phyloP scores from a whole-genome alignment of 2,888 invertebrate genomes.

The Himalopsyche kuldschensis region DNA sequence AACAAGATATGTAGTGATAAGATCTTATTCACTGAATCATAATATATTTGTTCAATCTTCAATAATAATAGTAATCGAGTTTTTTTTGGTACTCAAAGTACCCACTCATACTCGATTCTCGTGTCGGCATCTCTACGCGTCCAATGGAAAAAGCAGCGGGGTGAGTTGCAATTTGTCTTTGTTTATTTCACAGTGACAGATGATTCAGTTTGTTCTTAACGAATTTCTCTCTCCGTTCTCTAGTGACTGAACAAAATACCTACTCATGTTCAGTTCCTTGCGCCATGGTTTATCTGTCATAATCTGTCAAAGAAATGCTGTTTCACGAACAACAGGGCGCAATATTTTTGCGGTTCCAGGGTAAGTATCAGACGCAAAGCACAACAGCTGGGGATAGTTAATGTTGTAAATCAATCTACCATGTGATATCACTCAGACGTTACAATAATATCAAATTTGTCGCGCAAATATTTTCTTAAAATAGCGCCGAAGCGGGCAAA shows the following conservation, averaged over 20 bases:
- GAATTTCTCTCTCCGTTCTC: constrained; percentile 26
- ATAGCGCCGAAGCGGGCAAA: too few relatives aligned
- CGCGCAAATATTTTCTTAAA: too few relatives aligned
- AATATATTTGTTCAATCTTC: too few relatives aligned
- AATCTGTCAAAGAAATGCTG: constrained; percentile 19
- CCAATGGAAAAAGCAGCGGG: constrained; percentile 3
- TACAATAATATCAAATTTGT: not conserved
- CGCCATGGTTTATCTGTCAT: constrained; percentile 26
- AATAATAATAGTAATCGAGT: too few relatives aligned
- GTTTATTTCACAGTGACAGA: constrained; percentile 34
- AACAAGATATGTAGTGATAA: too few relatives aligned
- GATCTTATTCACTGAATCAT: too few relatives aligned
- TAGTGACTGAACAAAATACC: constrained; percentile 22
- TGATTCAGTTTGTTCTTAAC: constrained; percentile 29
- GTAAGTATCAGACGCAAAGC: not conserved
- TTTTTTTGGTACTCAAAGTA: not conserved
- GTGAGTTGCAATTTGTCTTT: constrained; percentile 32
- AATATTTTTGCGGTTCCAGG: not conserved
- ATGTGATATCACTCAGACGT: not conserved
- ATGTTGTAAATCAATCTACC: not conserved
- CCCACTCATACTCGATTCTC: not conserved
- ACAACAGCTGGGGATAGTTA: not conserved
- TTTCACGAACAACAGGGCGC: constrained; percentile 1
- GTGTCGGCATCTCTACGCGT: not conserved
- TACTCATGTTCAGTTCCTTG: constrained; percentile 13